Evolutionary conservation across 2,113 vertebrate species (phyloP).

Genomic region (Cyprinus carpio): DNA sequence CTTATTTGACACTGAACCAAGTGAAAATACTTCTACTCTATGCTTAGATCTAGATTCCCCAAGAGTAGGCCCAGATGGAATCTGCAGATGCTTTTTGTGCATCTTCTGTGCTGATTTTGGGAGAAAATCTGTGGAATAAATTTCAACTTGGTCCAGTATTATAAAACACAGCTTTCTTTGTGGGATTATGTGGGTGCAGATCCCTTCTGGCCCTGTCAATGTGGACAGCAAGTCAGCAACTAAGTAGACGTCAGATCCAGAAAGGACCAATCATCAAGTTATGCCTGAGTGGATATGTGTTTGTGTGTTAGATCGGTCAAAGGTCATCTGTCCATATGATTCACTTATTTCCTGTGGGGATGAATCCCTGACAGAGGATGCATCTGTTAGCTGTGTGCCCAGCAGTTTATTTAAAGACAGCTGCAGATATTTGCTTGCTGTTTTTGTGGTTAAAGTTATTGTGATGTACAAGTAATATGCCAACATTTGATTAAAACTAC

Average conservation of each 20-base stretch:
- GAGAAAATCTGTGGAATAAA: not conserved
- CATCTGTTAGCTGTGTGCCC: not conserved
- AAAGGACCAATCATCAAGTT: not conserved
- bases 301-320: conserved; percentile 21
- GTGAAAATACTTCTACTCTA: not conserved
- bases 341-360: conserved; percentile 43
- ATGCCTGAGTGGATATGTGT: not conserved
- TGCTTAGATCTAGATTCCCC: not conserved
- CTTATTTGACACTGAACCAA: not conserved
- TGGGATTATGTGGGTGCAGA: not conserved
- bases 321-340: conserved; percentile 43
- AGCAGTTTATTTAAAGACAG: not conserved
- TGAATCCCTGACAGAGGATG: conserved; percentile 34
- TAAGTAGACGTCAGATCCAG: not conserved
- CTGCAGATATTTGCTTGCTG: not conserved
- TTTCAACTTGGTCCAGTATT: not conserved
- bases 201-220: not conserved
- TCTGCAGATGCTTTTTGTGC: not conserved
- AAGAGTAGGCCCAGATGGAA: not conserved
- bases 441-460: not conserved
- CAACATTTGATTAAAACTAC: not conserved
- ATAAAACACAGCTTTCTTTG: not conserved
- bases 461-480: not conserved
- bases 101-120: not conserved
- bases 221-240: not conserved